Base-by-base conservation (phyloP, 2,797 vertebrate genomes). In the Kryptopterus vitreolus region DNA sequence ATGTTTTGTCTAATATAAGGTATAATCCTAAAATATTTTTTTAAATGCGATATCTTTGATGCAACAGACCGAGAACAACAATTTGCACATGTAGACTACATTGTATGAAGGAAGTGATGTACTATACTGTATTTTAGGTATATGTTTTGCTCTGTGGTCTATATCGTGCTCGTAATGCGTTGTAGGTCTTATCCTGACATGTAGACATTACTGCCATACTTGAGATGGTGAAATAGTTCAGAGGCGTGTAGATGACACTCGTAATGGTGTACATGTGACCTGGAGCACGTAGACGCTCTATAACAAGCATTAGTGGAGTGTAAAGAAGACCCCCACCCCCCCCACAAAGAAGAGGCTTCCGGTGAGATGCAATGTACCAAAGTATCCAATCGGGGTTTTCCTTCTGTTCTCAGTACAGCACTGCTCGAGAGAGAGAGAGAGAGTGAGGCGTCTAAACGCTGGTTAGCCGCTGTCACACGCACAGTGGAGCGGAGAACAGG, bases 401-500 rank as follows among this genome's bases (percentile, higher is more conserved):
- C 78, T 68, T 43, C 71, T 29, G 26, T 55, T 18, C 81, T 61
- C 46, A 63, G 24, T 62, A 46, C 63, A 63, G 26, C 22, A 62
- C 70, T 79, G n/a, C 50, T 35, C 69, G 10, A 43, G 38, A 88
- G 92, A 77, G 88, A 91, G 84, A 78, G 88, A 94, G 10, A 43
- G 38, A 88, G 92, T 76, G 88, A 91, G 84, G 78, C 88, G 94
- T 93, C 96, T 93, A 97, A 96, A 95, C 95, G 92, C 96, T 96
- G 95, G 96, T 98, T 98, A 98, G 98, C 98, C 98, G 97, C 98
- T 99, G 98, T 99, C 98, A 98, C 97, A 99, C 98, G 98, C 97
- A 99, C 98, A 99, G 97, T 99, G 97, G 96, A 93, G 92, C 88
- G 92, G 85, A 85, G 83, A 94, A 94, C 87, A 94, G 91, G 93